Evolutionary conservation across 2,888 invertebrate species (phyloP).

Genomic region (Archips crataeganus): DNA sequence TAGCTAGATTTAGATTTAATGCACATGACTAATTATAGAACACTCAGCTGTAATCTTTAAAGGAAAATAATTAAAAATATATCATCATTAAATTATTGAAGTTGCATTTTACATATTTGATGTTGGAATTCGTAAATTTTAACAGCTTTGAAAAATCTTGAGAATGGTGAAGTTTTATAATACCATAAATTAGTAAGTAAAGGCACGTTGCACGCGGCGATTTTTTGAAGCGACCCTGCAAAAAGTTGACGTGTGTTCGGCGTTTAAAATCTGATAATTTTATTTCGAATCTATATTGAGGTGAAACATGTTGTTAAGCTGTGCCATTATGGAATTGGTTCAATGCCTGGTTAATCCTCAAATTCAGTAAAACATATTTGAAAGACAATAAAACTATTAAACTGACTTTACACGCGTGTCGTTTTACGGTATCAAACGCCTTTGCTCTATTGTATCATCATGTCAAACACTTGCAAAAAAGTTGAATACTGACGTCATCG

Average conservation of each 20-base stretch:
- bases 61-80: constrained; percentile 5
- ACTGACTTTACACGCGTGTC: too few relatives aligned
- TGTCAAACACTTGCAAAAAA: background rate
- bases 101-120: constrained; percentile 34
- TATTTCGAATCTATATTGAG: background rate
- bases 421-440: background rate
- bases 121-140: constrained; percentile 31
- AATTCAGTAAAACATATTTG: background rate
- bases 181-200: background rate
- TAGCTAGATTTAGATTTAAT: constrained; percentile 34
- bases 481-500: background rate
- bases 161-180: background rate
- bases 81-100: constrained; percentile 24
- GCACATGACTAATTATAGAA: constrained; percentile 42
- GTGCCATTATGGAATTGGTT: background rate
- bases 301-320: background rate
- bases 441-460: background rate
- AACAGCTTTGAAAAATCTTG: background rate
- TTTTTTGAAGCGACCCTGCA: constrained; percentile 5
- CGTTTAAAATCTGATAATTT: background rate
- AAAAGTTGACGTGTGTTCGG: background rate
- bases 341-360: background rate
- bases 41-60: constrained; percentile 13
- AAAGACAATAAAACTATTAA: background rate
- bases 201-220: background rate